Percentiles rank a stretch among this genome's conserved stretches.
Evolutionary conservation across 35 echinoderm and acorn worm species (phyloP).

Genomic region (Apostichopus japonicus): DNA sequence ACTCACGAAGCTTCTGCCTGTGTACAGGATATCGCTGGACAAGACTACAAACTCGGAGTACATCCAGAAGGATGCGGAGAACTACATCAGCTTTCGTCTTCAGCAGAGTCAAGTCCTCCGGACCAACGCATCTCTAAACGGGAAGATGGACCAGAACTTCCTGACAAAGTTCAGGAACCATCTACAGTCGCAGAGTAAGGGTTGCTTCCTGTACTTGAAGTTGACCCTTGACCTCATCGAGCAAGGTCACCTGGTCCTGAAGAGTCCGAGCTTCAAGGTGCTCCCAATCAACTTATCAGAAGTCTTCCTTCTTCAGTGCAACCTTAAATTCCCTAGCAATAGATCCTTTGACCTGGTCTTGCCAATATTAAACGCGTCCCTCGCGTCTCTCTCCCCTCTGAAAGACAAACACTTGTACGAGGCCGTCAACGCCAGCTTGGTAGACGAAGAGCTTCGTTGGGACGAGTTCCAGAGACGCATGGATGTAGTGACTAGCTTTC

Average conservation of each 20-base stretch:
- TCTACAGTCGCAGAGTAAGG: constrained; percentile 75
- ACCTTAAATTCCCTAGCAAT: constrained; percentile 86
- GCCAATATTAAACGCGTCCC: constrained; percentile 80
- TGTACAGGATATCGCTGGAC: constrained; percentile 88
- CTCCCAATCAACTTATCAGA: constrained; percentile 98
- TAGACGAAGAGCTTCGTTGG: constrained; percentile 64
- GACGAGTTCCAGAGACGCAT: constrained; percentile 83
- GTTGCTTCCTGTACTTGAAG: constrained; percentile 95
- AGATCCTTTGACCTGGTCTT: constrained; percentile 90
- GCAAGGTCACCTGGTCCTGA: constrained; percentile 86
- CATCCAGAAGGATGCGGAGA: constrained; percentile 88
- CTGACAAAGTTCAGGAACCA: constrained; percentile 80
- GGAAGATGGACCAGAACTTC: constrained; percentile 84
- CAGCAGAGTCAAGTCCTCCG: constrained; percentile 75
- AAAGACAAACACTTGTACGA: constrained; percentile 80
- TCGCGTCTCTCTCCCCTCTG: constrained; percentile 86
- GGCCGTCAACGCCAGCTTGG: constrained; percentile 82
- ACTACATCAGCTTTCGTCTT: constrained; percentile 83
- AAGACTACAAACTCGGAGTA: constrained; percentile 75
- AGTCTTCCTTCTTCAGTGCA: constrained; percentile 95
- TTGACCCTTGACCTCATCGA: constrained; percentile 97
- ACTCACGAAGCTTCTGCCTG: constrained; percentile 88
- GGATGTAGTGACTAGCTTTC: constrained; percentile 71
- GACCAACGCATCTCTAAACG: constrained; percentile 85
- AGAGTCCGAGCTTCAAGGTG: constrained; percentile 88